Conservation (phyloP, 2,888 invertebrate genomes). For the Deilephila elpenor region DNA sequence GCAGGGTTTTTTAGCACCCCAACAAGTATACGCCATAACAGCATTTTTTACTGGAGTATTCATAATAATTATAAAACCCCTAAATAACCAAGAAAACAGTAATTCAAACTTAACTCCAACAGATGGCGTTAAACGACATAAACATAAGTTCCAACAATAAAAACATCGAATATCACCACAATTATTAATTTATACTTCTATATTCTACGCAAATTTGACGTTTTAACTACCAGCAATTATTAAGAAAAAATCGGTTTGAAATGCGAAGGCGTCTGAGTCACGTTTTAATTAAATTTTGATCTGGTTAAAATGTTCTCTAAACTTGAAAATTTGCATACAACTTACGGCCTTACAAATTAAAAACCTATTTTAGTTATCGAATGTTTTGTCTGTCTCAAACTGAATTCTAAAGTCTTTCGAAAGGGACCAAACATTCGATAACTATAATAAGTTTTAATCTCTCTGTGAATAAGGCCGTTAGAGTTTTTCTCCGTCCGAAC, state of each 20-base stretch:
- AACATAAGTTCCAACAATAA: background rate
- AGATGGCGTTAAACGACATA: constrained; percentile 23
- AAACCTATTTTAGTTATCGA: too few species aligned
- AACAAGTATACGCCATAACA: background rate
- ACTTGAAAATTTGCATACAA: too few species aligned
- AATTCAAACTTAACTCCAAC: background rate
- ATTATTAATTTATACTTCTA: background rate
- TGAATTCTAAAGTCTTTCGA: too few species aligned
- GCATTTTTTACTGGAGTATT: background rate
- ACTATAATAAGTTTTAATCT: too few species aligned
- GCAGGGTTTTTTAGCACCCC: background rate
- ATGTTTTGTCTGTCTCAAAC: too few species aligned
- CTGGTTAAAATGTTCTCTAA: too few species aligned
- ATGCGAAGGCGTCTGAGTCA: background rate
- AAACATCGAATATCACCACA: background rate
- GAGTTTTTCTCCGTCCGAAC: too few species aligned
- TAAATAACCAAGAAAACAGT: too few species aligned
- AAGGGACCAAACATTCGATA: too few species aligned
- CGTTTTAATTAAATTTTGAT: too few species aligned
- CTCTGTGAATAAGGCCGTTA: too few species aligned
- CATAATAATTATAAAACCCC: background rate
- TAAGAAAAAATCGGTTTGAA: background rate
- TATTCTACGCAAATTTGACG: background rate
- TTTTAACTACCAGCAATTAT: background rate
- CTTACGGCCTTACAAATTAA: too few species aligned